Evolutionary conservation across 2,797 vertebrate genomes (phyloP), one percentile per base, ranked within the genome.

Genomic region (Typhlichthys eigenmanni): DNA sequence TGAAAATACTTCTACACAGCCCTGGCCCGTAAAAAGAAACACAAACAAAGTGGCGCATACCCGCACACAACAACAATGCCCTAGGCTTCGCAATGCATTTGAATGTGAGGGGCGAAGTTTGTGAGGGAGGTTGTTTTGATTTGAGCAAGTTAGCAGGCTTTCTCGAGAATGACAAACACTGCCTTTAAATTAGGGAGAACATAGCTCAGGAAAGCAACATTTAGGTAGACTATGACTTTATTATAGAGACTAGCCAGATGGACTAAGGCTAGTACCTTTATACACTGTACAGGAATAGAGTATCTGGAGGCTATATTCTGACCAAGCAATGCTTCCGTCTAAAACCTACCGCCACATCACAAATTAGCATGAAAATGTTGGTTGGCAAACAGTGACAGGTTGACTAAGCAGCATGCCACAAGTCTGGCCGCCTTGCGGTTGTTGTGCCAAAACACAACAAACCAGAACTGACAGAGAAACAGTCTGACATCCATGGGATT

Each of bases 341-440:
- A 75, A 38, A 66, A 75, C 85, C 80, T 79, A 77, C 75, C 59
- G 72, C 55, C 49, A 61, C 45, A 66, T 64, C 74, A 79, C 24
- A 64, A 76, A 81, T 84, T 72, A 86, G 73, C 75, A 61, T 29
- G 59, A 73, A 78, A 66, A 70, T 73, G 80, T 73, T 72, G 66
- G 76, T 75, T 87, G 81, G 83, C 81, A 79, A 69, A 82, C 60
- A 67, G 57, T 66, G 67, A 64, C 70, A 59, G 64, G 72, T 70
- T 87, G 87, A 83, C 78, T 82, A 84, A 86, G 86, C 81, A 81
- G 83, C 78, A 79, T 83, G 79, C 66, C 68, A 80, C 78, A 45
- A 71, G 72, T 75, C 77, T 73, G 55, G 65, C 78, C 75, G 84
- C 58, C 1, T 16, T 68, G 68, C 5, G 48, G 52, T 64, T 46